Evolutionary conservation across 2,888 invertebrate species (phyloP), one percentile per base, ranked within the genome.

Genomic region (Tinea semifulvella): DNA sequence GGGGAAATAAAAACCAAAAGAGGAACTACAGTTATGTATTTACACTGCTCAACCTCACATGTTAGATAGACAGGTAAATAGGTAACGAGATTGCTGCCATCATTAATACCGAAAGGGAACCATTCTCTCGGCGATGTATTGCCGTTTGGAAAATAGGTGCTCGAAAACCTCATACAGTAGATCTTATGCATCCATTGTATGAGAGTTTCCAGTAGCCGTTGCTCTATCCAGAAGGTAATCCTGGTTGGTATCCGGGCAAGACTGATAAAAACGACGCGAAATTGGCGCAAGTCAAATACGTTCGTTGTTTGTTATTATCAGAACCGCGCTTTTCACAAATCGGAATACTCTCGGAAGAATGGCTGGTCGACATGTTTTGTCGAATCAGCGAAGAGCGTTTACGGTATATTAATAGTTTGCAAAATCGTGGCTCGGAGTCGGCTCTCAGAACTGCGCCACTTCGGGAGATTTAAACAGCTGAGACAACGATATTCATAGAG

Each of bases 61-160:
- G n/a, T n/a, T n/a, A n/a, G n/a, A n/a, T n/a, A n/a, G n/a, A n/a
- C n/a, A n/a, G n/a, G n/a, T n/a, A n/a, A n/a, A 14, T 35, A 10
- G 45, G 45, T 20, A 45, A 18, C 10, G 47, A 47, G 39, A 16
- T 48, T 4, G 48, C 48, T 5, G 48, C 43, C 14, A 44, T 46
- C 10, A 46, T 48, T n/a, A 46, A 43, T 25, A 46, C 48, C n/a
- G 47, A 47, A 26, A 40, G 26, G 20, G 45, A 47, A 35, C 16
- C 14, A 5, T 47, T 16, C 25, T 18, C 14, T 14, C 42, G 39
- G 18, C 47, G 46, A 8, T 38, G 42, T 27, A 48, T 50, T 13
- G 47, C 44, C 13, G 31, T 50, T 13, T 48, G 49, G 50, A 50
- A 50, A 42, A 18, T 48, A 42, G 48, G 48, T 2, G 17, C 25